Percentiles rank a stretch among this genome's conserved stretches.
These are phyloP conservation scores for Holotrichia oblita DNA, from an alignment of 1,140 invertebrate genomes.

Conservation along the genomic window DNA sequence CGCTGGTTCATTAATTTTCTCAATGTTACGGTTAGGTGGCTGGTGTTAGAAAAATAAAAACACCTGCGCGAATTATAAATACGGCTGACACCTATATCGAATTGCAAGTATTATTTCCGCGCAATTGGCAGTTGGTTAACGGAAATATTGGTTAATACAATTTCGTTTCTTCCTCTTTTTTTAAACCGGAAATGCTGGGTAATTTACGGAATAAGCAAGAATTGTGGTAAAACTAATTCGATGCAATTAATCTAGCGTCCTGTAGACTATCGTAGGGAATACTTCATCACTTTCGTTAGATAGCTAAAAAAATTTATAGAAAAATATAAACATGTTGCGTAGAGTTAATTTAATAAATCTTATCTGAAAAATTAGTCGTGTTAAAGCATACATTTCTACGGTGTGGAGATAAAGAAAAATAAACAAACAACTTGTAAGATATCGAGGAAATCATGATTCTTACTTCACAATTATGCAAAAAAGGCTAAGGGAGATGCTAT, in stretches of 20 bases:
- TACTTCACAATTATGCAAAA: constrained; percentile 22
- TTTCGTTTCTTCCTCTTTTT: too few species aligned
- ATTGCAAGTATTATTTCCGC: constrained; percentile 18
- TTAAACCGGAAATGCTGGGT: too few species aligned
- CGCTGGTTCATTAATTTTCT: constrained; percentile 11
- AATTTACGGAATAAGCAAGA: too few species aligned
- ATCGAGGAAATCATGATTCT: constrained; percentile 13
- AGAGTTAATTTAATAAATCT: not conserved
- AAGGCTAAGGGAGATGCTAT: not conserved
- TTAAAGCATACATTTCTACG: not conserved
- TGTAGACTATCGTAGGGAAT: too few species aligned
- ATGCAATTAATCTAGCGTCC: too few species aligned
- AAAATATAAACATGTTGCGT: not conserved
- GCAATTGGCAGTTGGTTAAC: constrained; percentile 5
- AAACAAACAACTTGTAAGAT: not conserved
- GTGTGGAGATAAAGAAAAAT: not conserved
- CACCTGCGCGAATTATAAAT: constrained; percentile 15
- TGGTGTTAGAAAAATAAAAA: not conserved
- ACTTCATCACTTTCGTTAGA: too few species aligned
- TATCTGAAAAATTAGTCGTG: constrained; percentile 1
- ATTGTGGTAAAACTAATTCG: too few species aligned
- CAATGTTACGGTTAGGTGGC: not conserved
- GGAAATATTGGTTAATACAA: not conserved
- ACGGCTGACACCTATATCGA: not conserved
- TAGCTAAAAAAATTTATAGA: too few species aligned